Base-by-base conservation (phyloP, 2,797 vertebrate genomes). In the Phrynocephalus guinanensis region DNA sequence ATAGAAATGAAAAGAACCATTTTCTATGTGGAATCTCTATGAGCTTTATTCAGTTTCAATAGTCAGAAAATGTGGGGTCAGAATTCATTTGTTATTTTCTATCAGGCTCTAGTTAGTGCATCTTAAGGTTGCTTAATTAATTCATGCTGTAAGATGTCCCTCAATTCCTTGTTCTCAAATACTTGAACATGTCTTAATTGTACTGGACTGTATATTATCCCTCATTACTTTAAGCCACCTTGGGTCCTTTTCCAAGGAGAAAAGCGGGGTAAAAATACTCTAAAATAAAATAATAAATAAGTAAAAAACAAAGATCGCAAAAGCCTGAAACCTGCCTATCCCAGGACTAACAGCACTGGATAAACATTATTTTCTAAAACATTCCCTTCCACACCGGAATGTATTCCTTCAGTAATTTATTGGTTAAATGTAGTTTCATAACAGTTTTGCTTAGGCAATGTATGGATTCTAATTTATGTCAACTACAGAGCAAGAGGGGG, bases 391-490 rank as follows among this genome's bases (percentile, higher is more conserved):
- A 60, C 56, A 79, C 5, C 87, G 89, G 87, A 28, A 71, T 7
- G 38, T 79, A 5, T 16, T 56, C 28, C 1, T 4, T 30, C 67
- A 93, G 28, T 86, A 88, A 44, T 83, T 2, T 28, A 87, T 89
- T 83, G 85, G 8, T 63, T 87, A 76, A 83, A 60, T 70, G 60
- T 60, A 50, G 81, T 33, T 52, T 28, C 81, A 75, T 89, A 70
- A 77, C 18, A 22, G 68, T 70, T 44, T 67, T 28, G 83, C 82
- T 33, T 87, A 88, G 89, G 68, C 79, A 56, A 90, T 92, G 87
- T 91, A 87, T 82, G 86, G 83, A 67, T 85, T 91, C 79, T 60
- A 91, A 30, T 63, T 86, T 79, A 48, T 72, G 4, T 87, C 86
- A 93, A 20, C 63, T 87, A 20, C 68, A 92, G 82, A 56, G 24